Conservation (phyloP, 23 tunicate genomes). For the Clavelina lepadiformis region DNA sequence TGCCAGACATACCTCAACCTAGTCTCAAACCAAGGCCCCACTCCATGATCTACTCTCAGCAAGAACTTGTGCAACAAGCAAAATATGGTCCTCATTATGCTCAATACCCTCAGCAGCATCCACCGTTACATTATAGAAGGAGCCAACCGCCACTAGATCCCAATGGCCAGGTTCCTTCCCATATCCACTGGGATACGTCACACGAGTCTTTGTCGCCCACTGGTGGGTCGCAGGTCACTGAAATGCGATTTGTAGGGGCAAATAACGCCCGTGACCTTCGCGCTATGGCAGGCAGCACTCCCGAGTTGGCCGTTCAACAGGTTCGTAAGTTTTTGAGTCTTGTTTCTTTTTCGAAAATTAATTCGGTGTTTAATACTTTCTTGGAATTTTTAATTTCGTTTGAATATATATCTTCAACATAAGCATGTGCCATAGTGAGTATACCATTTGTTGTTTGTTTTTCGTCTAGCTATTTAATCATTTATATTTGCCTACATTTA, state of each 20-base stretch:
- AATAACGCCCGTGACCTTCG: constrained; percentile 23
- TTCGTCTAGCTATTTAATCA: too few relatives aligned
- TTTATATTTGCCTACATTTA: too few relatives aligned
- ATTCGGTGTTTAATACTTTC: too few relatives aligned
- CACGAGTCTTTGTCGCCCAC: constrained; percentile 72
- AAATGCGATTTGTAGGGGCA: not conserved
- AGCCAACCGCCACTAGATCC: constrained; percentile 33
- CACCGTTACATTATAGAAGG: constrained; percentile 42
- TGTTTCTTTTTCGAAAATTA: too few relatives aligned
- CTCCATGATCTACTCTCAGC: constrained; percentile 91
- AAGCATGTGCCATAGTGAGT: too few relatives aligned
- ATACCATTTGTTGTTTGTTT: too few relatives aligned
- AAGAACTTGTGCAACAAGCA: constrained; percentile 74
- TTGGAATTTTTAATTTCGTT: too few relatives aligned
- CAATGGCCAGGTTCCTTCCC: constrained; percentile 19
- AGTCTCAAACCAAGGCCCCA: constrained; percentile 72
- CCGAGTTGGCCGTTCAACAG: constrained; percentile 52
- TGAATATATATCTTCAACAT: too few relatives aligned
- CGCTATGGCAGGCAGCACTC: constrained; percentile 65
- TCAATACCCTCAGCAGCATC: constrained; percentile 73
- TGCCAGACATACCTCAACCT: constrained; percentile 44
- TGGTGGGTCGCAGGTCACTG: constrained; percentile 44
- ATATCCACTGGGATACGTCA: constrained; percentile 47
- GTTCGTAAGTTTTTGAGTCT: too few relatives aligned
- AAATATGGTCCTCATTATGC: constrained; percentile 58